phyloP scores from a whole-genome alignment of 2,113 vertebrate species.

The pig (Sus scrofa) region DNA sequence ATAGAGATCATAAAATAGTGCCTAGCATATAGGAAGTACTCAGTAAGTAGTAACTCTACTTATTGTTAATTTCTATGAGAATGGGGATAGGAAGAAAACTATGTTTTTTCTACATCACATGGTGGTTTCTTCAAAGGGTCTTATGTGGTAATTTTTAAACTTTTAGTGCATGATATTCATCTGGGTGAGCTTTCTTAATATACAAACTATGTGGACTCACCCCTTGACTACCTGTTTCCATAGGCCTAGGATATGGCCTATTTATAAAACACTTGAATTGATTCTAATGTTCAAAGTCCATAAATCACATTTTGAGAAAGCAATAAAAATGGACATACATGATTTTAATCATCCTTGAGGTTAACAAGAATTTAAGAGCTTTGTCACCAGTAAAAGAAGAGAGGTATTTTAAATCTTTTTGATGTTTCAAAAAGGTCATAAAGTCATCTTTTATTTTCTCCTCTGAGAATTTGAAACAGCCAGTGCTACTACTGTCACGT shows the following conservation, averaged over 20 bases:
- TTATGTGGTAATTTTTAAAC: conserved; percentile 1
- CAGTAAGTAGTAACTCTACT: background rate
- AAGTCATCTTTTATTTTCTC: background rate
- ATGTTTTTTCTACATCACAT: background rate
- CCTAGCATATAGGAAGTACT: background rate
- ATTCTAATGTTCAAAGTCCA: background rate
- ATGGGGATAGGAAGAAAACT: background rate
- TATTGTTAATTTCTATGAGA: background rate
- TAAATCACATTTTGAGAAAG: background rate
- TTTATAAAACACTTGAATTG: background rate
- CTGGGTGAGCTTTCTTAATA: background rate
- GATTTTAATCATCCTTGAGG: background rate
- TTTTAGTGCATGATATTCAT: background rate
- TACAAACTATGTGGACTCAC: background rate
- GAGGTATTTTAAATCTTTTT: background rate
- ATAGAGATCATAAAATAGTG: background rate
- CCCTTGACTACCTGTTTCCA: background rate
- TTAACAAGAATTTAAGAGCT: conserved; percentile 9
- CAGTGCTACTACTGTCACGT: background rate
- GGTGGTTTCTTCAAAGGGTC: background rate
- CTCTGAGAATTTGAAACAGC: background rate
- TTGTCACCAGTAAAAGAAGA: background rate
- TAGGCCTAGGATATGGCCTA: background rate
- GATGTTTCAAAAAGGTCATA: background rate
- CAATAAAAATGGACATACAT: background rate